Base-by-base conservation (phyloP, 1,140 invertebrate species). In the Pollicipes pollicipes region DNA sequence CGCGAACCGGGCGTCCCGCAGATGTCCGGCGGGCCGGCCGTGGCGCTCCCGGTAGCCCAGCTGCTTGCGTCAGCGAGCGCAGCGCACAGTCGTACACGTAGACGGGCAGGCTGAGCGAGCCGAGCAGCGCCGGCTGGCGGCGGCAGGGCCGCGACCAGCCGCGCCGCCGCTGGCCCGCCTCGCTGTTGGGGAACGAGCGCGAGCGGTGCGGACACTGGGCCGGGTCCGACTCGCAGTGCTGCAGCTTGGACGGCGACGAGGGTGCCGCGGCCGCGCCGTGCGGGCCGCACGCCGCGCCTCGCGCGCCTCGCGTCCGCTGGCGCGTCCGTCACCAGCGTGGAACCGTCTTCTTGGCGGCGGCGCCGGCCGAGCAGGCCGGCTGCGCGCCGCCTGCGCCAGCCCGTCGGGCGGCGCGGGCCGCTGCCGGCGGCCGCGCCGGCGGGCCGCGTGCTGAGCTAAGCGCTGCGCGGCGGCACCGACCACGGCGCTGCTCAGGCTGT, bases 31-130 rank as follows among this genome's bases (percentile, higher is more conserved):
- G 35, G 35, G 35, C 35, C 35, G 35, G 35, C 35, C 35, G 35
- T 6, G 35, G 6, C 35, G 35, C 35, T 8, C 35, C 6, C 35
- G 35, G 35, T 35, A 35, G 35, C 35, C 35, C 6, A 35, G 35
- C 35, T 35, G 63, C 63, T n/a, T 27, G 63, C 27, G 63, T 64
- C 24, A 64, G 63, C 6, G 24, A n/a, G 63, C 63, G 63, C 63
- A 64, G 63, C 8, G 63, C 3, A 64, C 63, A 64, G 63, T 64
- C 63, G 63, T 64, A 64, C 63, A 64, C 63, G 27, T 64, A 64
- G 6, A 64, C 63, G 63, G 63, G 63, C 63, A 64, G 63, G 27
- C 4, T 16, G 63, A 64, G 63, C 6, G 63, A 24, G 63, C 63
- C 63, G 27, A 27, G 63, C 63, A 64, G 26, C 6, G 35, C 35